A percentile compares a stretch with the other conserved stretches of the same genome.
These are phyloP conservation scores for Hoplostethus atlanticus DNA, from an alignment of 2,797 vertebrate species.

Conservation along the genomic window DNA sequence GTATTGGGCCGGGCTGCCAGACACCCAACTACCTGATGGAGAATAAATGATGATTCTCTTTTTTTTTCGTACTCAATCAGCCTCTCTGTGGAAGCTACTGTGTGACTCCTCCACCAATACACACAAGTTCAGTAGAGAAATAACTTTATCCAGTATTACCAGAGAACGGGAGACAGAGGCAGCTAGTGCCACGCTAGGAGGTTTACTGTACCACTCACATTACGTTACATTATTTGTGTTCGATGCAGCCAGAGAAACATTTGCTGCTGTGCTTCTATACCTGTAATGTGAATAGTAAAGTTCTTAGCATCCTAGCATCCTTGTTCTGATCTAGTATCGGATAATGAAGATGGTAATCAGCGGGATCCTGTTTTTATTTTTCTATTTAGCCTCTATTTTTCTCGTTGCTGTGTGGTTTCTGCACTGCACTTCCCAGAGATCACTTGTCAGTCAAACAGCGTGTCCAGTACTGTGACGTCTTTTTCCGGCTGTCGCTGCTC, in stretches of 20 bases:
- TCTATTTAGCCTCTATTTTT: too few species aligned
- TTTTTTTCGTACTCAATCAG: slow-evolving; percentile 19
- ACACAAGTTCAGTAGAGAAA: slow-evolving; percentile 5
- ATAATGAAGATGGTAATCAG: not conserved
- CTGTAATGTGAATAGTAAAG: not conserved
- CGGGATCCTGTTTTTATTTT: too few species aligned
- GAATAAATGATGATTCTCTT: slow-evolving; percentile 65
- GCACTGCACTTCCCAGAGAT: too few species aligned
- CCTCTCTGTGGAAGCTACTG: slow-evolving; percentile 35
- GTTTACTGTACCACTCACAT: slow-evolving; percentile 1
- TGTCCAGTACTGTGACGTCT: too few species aligned
- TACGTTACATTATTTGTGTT: not conserved
- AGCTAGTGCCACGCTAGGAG: slow-evolving; percentile 1
- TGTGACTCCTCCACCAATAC: slow-evolving; percentile 8
- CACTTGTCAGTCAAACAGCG: too few species aligned
- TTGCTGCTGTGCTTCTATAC: not conserved
- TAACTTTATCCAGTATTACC: not conserved
- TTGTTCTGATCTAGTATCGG: not conserved
- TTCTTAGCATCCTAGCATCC: not conserved
- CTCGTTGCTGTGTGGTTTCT: too few species aligned
- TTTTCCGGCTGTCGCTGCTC: too few species aligned
- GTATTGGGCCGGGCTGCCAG: slow-evolving; percentile 41
- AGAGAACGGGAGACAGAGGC: not conserved
- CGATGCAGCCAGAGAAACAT: not conserved
- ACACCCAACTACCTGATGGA: slow-evolving; percentile 61